A percentile compares a stretch with the other conserved stretches of the same genome.
Evolutionary conservation across 2,797 vertebrate species (phyloP).

Genomic region (Spinus olivaceus): DNA sequence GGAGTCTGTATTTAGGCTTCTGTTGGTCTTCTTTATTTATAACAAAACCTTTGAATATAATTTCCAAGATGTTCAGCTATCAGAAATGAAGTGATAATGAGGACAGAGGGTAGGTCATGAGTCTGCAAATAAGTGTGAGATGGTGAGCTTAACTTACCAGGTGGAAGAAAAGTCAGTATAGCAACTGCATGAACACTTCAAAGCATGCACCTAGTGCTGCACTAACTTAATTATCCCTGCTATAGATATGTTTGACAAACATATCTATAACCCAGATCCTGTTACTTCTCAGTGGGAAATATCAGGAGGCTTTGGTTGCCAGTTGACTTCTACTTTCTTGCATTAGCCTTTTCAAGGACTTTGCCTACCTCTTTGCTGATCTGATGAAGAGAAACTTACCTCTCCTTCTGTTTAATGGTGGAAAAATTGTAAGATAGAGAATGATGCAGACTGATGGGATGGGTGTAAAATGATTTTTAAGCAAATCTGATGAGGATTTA

Average conservation of each 20-base stretch:
- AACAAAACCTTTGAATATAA: constrained; percentile 43
- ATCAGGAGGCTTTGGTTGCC: constrained; percentile 60
- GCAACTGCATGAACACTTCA: constrained; percentile 71
- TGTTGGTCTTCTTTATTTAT: constrained; percentile 20
- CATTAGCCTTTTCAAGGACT: constrained; percentile 53
- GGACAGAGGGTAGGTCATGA: constrained; percentile 63
- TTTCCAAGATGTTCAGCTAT: constrained; percentile 32
- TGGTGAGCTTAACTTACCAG: constrained; percentile 72
- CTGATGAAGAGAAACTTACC: not conserved
- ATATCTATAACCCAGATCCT: constrained; percentile 69
- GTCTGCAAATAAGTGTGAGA: constrained; percentile 66
- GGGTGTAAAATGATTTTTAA: constrained; percentile 8
- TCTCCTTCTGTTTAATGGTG: not conserved
- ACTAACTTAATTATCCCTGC: constrained; percentile 76
- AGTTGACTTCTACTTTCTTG: constrained; percentile 68
- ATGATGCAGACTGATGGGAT: not conserved
- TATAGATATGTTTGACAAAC: constrained; percentile 71
- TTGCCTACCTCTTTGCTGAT: not conserved
- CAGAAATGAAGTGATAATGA: constrained; percentile 73
- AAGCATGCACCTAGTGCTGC: constrained; percentile 64
- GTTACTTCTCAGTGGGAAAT: constrained; percentile 69
- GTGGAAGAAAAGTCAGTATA: constrained; percentile 71
- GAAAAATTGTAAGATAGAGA: not conserved
- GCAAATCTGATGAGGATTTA: not conserved
- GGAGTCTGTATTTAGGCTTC: constrained; percentile 6